Conservation (phyloP, 1,140 invertebrate species). For the Akabosia matsudoensis region DNA sequence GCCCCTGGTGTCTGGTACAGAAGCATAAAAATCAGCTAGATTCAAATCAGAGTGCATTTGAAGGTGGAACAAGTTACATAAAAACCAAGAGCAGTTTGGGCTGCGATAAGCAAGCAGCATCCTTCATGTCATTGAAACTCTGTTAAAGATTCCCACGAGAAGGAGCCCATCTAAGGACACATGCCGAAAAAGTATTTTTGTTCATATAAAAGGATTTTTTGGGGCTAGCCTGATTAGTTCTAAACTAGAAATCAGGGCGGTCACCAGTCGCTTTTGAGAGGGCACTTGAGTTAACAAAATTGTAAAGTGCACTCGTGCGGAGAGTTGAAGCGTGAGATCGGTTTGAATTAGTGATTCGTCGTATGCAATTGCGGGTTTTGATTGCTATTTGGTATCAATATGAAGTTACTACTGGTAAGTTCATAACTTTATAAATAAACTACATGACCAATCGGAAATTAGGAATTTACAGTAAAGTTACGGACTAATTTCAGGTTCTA, state of each 20-base stretch:
- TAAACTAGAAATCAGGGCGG: not conserved
- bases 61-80: conserved; percentile 2
- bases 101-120: not conserved
- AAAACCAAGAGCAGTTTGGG: not conserved
- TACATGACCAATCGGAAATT: too few species aligned
- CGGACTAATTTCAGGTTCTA: conserved; percentile 7
- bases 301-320: too few species aligned
- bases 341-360: not conserved
- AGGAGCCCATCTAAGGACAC: not conserved
- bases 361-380: not conserved
- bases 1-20: not conserved
- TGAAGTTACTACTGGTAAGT: conserved; percentile 13
- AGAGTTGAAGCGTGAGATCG: not conserved
- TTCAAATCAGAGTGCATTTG: conserved; percentile 12
- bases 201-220: conserved; percentile 3
- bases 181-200: not conserved
- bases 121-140: conserved; percentile 4
- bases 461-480: too few species aligned
- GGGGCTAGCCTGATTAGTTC: not conserved
- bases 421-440: too few species aligned
- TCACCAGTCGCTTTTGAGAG: too few species aligned
- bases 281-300: too few species aligned
- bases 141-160: not conserved
- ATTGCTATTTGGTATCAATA: not conserved
- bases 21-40: not conserved